These are phyloP conservation scores for Eumacrocentrus americanus DNA, from an alignment of 2,888 invertebrate species.

Conservation along the genomic window DNA sequence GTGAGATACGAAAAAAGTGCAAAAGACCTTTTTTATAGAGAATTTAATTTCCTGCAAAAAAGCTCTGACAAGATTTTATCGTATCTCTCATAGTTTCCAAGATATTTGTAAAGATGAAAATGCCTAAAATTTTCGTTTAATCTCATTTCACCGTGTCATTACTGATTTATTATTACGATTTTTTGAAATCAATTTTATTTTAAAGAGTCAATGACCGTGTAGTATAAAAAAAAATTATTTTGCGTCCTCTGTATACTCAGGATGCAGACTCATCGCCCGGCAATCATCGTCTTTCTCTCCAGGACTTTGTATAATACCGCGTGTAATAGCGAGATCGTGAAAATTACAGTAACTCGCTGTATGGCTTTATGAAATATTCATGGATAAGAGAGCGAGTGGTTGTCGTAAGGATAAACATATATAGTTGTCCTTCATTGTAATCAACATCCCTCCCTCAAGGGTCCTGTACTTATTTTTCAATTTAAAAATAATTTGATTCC, in stretches of 20 bases:
- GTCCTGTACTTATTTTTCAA: background rate
- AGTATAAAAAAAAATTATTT: background rate
- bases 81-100: too few species aligned
- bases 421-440: conserved; percentile 22
- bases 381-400: conserved; percentile 10
- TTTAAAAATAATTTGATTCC: background rate
- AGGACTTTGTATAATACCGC: conserved; percentile 24
- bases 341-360: conserved; percentile 35
- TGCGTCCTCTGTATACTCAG: conserved; percentile 10
- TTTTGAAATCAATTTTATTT: background rate
- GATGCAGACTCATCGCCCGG: conserved; percentile 23
- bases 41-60: too few species aligned
- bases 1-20: too few species aligned
- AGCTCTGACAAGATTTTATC: too few species aligned
- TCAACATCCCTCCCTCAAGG: conserved; percentile 28
- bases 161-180: too few species aligned
- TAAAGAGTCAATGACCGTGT: conserved; percentile 3
- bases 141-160: too few species aligned
- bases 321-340: conserved; percentile 22
- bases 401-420: conserved; percentile 19
- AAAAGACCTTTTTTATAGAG: too few species aligned
- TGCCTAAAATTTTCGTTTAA: too few species aligned
- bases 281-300: conserved; percentile 18
- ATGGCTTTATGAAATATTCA: conserved; percentile 38
- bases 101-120: too few species aligned